These are phyloP conservation scores for Oncorhynchus clarkii DNA, from an alignment of 2,113 vertebrate species.

Conservation along the genomic window DNA sequence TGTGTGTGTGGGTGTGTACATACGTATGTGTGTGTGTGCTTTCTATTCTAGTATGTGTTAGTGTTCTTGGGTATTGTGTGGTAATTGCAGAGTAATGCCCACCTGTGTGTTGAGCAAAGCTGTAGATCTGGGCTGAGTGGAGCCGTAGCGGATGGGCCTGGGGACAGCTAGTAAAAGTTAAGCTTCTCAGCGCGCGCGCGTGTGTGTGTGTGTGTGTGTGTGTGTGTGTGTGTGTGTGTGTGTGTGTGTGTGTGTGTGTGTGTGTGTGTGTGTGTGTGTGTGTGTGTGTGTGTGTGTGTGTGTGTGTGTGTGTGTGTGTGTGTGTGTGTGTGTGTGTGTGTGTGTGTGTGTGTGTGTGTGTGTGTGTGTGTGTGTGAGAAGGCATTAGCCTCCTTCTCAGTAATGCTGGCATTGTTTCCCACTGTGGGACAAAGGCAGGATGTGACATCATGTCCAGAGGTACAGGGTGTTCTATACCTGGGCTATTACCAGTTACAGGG, in stretches of 20 bases:
- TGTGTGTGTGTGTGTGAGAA: no score
- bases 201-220: conserved; percentile 8
- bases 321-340: no score
- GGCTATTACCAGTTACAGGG: no score
- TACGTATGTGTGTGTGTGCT: no score
- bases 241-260: no score
- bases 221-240: neutral
- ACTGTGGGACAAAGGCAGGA: neutral
- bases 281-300: no score
- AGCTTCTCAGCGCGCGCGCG: neutral
- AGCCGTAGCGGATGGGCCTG: neutral
- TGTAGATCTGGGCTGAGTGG: neutral
- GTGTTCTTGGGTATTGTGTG: neutral
- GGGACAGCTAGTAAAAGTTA: neutral
- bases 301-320: no score
- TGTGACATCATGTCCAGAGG: neutral
- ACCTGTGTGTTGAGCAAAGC: neutral
- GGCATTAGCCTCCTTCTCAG: neutral
- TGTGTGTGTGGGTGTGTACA: neutral
- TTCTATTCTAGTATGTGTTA: no score
- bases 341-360: no score
- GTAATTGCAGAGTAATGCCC: neutral
- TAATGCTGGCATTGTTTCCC: neutral
- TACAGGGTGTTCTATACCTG: no score
- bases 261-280: no score